Evolutionary conservation across 2,888 invertebrate species (phyloP).

Genomic region (Clepsis dumicolana): DNA sequence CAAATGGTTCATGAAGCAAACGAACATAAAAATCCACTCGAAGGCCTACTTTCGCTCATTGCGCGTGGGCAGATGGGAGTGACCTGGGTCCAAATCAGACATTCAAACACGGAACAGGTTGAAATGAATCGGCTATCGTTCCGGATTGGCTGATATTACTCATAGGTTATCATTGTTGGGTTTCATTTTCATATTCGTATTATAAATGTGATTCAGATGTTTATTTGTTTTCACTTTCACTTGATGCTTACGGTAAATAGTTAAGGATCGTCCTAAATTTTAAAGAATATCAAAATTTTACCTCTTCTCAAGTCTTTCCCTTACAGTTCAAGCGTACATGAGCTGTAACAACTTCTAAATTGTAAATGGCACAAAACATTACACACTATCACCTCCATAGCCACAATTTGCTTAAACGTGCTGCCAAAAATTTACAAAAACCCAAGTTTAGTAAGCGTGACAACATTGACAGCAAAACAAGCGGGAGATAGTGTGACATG

Average conservation of each 20-base stretch:
- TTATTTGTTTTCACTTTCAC: conserved; percentile 11
- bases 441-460: conserved; percentile 14
- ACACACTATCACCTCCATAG: conserved; percentile 11
- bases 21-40: conserved; percentile 59
- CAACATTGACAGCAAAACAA: conserved; percentile 32
- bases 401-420: conserved; percentile 2
- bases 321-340: not conserved
- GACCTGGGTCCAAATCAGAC: conserved; percentile 67
- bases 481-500: conserved; percentile 35
- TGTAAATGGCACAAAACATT: not conserved
- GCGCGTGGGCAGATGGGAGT: conserved; percentile 66
- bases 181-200: conserved; percentile 23
- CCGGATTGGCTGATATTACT: conserved; percentile 26
- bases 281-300: not conserved
- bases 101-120: conserved; percentile 76
- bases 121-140: conserved; percentile 57
- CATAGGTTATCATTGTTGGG: conserved; percentile 18
- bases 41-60: conserved; percentile 59
- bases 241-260: not conserved
- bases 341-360: not conserved
- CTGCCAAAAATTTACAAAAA: conserved; percentile 14
- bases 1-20: conserved; percentile 56
- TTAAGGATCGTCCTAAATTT: not conserved
- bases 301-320: too few relatives aligned
- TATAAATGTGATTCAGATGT: conserved; percentile 9